Evolutionary conservation across 2,888 invertebrate species (phyloP).

Genomic region (Apocheima hispidaria): DNA sequence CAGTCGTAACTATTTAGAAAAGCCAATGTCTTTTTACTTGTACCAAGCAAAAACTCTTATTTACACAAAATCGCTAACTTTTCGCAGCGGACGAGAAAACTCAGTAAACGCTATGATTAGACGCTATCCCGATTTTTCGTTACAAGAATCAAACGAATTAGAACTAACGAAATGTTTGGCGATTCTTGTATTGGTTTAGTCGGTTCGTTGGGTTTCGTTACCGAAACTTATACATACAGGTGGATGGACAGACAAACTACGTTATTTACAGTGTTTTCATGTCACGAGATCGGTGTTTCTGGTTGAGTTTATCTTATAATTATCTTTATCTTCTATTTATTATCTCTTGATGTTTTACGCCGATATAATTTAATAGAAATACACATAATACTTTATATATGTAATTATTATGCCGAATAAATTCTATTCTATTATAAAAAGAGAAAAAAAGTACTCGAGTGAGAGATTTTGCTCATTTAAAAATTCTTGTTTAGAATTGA

Average conservation of each 20-base stretch:
- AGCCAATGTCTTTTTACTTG: constrained; percentile 29
- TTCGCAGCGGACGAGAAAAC: constrained; percentile 46
- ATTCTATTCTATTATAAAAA: no score
- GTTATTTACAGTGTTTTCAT: background rate
- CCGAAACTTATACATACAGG: background rate
- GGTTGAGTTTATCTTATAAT: no score
- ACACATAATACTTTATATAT: no score
- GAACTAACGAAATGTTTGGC: constrained; percentile 17
- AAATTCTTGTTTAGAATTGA: no score
- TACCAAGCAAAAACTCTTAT: constrained; percentile 44
- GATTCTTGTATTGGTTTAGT: background rate
- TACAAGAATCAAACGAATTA: constrained; percentile 23
- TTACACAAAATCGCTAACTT: constrained; percentile 51
- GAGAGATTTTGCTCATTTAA: no score
- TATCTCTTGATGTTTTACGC: no score
- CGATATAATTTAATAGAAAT: no score
- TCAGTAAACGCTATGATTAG: constrained; percentile 44
- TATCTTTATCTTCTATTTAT: no score
- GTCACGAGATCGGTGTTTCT: no score
- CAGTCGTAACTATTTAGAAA: background rate
- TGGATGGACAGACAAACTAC: background rate
- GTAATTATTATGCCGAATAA: no score
- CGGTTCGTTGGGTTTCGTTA: constrained; percentile 1
- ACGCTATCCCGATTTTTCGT: constrained; percentile 30
- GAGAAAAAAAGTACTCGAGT: no score